Base-by-base conservation (phyloP, 2,797 vertebrate species). In the Betta splendens region DNA sequence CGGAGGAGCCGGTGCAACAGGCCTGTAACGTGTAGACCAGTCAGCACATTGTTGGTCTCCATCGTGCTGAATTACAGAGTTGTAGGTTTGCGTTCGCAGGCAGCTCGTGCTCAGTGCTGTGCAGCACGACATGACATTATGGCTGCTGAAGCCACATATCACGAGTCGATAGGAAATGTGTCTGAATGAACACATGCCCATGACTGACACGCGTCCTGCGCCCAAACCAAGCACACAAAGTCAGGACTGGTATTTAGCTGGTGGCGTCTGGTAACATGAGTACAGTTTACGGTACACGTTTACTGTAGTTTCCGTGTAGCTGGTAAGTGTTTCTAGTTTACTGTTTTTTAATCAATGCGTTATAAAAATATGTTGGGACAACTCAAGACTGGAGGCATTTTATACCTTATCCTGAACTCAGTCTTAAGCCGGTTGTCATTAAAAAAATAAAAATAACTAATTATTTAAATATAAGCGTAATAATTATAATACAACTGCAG, bases 161-260 rank as follows among this genome's bases (percentile, higher is more conserved):
- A 87, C 64, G 81, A 87, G 92, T 90, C 87, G 88, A 93, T 91
- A 86, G 64, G 71, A 80, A 86, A 88, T 64, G 82, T 90, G 80
- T 89, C 76, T 86, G 87, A 91, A 94, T 94, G 81, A 91, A 94
- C 92, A 94, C 85, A 60, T 91, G 89, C 93, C 85, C 84, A 92
- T 93, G 91, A 92, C 91, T 94, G 90, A 90, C 87, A 78, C 88
- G 75, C 46, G 90, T 88, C 85, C 69, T 56, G 65, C 64, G 63
- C 50, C 5, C 5, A 36, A 22, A n/a, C n/a, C n/a, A 9, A 25
- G 20, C 3, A 58, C 4, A 28, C 21, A 42, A 23, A 5, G 3
- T 9, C 10, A 1, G 13, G 40, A 56, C 55, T 32, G 8, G 55
- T 16, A 15, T 2, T 31, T 9, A 17, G 9, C 5, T 49, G 12